Evolutionary conservation across 2,888 invertebrate species (phyloP).

Genomic region (Drepanosiphum platanoidis): DNA sequence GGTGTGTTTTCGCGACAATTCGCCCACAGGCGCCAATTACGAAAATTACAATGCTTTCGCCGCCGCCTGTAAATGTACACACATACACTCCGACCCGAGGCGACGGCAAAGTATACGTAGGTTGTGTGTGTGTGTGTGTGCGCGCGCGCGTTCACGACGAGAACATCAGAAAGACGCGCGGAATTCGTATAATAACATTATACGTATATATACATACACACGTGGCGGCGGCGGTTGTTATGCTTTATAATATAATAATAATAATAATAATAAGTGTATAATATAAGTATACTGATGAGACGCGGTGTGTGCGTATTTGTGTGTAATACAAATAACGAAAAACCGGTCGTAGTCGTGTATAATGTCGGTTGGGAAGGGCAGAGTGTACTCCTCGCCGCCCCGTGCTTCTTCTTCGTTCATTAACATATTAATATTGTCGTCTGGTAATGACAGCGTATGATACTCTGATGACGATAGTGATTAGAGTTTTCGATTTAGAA

Average conservation of each 20-base stretch:
- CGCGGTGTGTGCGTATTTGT: not conserved
- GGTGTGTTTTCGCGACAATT: conserved; percentile 41
- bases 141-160: not conserved
- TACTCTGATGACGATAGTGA: not conserved
- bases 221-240: conserved; percentile 34
- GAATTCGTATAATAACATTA: conserved; percentile 51
- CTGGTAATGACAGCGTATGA: not conserved
- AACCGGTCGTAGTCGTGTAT: conserved; percentile 42
- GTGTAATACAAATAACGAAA: conserved; percentile 52
- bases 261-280: not conserved
- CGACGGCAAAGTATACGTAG: not conserved
- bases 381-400: not conserved
- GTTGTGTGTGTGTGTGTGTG: conserved; percentile 8
- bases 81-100: not conserved
- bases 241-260: conserved; percentile 36
- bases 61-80: conserved; percentile 20
- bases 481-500: not conserved
- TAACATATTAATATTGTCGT: conserved; percentile 37
- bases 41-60: conserved; percentile 55
- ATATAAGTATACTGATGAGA: conserved; percentile 15
- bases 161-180: conserved; percentile 39
- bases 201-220: not conserved
- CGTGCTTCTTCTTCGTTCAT: conserved; percentile 18
- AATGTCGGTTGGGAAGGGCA: not conserved
- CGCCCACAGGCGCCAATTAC: conserved; percentile 51